These are phyloP conservation scores for Phallusia fumigata DNA, from an alignment of 23 tunicate species.

Conservation along the genomic window DNA sequence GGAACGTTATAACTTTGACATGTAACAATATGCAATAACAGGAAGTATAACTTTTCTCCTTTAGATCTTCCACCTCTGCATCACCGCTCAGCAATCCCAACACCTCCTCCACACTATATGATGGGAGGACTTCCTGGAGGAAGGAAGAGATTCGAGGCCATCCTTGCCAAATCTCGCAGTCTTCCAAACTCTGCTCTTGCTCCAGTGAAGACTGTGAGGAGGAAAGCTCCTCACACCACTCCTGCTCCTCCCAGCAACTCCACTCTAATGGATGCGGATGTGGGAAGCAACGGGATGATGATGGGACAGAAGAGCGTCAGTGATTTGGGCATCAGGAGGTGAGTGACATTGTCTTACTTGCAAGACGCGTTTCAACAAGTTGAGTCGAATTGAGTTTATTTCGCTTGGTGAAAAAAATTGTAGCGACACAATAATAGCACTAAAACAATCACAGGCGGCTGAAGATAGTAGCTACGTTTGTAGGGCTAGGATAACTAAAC, in stretches of 20 bases:
- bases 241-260: slow-evolving; percentile 57
- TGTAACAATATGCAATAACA: too few relatives aligned
- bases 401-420: too few relatives aligned
- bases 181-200: slow-evolving; percentile 84
- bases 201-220: slow-evolving; percentile 16
- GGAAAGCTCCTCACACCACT: slow-evolving; percentile 55
- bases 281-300: slow-evolving; percentile 15
- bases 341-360: neutral
- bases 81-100: slow-evolving; percentile 35
- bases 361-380: neutral
- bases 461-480: too few relatives aligned
- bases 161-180: slow-evolving; percentile 81
- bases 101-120: slow-evolving; percentile 89
- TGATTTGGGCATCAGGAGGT: slow-evolving; percentile 63
- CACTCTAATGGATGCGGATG: slow-evolving; percentile 35
- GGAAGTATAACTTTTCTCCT: neutral
- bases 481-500: too few relatives aligned
- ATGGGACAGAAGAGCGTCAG: slow-evolving; percentile 83
- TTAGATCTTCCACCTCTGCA: slow-evolving; percentile 69
- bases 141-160: slow-evolving; percentile 87
- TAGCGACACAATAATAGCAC: too few relatives aligned
- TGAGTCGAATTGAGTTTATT: neutral
- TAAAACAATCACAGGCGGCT: too few relatives aligned
- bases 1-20: too few relatives aligned
- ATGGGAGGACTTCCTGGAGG: slow-evolving; percentile 96